Base-by-base conservation (phyloP, 1,140 invertebrate species). In the Pseudomyrmex pallidus region DNA sequence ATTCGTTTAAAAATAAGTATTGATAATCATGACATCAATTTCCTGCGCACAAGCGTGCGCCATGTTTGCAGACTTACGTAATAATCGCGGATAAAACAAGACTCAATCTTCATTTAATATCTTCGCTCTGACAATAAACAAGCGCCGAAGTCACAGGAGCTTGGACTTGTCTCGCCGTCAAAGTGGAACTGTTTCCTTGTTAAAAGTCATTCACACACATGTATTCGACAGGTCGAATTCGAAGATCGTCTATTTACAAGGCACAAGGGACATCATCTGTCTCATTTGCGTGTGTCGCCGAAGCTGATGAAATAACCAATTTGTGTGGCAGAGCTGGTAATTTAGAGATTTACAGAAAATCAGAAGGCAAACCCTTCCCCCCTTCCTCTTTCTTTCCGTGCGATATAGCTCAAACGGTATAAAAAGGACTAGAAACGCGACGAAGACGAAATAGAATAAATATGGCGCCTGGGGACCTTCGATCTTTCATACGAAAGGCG, bases 311-410 rank as follows among this genome's bases (percentile, higher is more conserved):
- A 68, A 87, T 54, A 57, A 63, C 74, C 83, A 91, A 94, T 92
- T 93, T 92, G 90, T 92, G 90, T 67, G 88, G 88, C 87, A 78
- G 78, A 78, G 78, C 91, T 91, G 85, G 91, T 91, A 91, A 92
- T 93, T 91, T 91, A 70, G 86, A 89, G 89, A 90, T 90, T 92
- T 90, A 88, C 61, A 57, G 68, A 35, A 64, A 87, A 76, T 74
- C 66, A 54, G 80, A 13, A 59, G 52, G 61, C 63, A 59, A 57
- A 61, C 35, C 35, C 35, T 35, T 35, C 35, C 35, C 35, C 5
- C 5, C 0, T 7, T 35, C 35, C 35, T 0, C 35, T 35, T 35
- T 35, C 5, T 22, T 22, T 5, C 35, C 35, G 35, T 7, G 25
- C 2, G 9, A 50, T 59, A 76, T 76, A 70, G 86, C 50, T 84